These are phyloP conservation scores for Mycteria americana DNA, from an alignment of 2,797 vertebrate species.

Conservation along the genomic window DNA sequence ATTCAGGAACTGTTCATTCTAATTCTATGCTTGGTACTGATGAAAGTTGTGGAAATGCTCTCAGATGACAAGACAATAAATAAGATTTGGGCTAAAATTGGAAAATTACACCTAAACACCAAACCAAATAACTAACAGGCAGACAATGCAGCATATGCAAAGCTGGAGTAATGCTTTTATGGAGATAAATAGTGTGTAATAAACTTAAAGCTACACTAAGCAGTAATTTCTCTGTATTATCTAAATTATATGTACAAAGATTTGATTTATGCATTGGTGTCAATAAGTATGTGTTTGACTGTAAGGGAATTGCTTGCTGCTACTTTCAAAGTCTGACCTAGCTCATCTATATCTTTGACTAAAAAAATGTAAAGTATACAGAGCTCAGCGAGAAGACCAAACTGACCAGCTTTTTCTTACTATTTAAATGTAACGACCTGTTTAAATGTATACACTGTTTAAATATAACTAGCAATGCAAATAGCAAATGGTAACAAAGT, in stretches of 20 bases:
- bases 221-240: background rate
- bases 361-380: background rate
- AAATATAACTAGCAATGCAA: background rate
- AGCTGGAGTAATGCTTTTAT: background rate
- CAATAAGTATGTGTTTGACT: background rate
- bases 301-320: background rate
- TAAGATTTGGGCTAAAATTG: background rate
- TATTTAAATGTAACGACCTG: background rate
- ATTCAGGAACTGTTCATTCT: background rate
- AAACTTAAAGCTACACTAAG: background rate
- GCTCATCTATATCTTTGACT: background rate
- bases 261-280: background rate
- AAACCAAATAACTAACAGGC: background rate
- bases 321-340: background rate
- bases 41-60: background rate
- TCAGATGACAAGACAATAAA: background rate
- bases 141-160: background rate
- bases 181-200: background rate
- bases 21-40: background rate
- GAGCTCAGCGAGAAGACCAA: background rate
- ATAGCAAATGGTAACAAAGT: background rate
- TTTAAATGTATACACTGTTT: background rate
- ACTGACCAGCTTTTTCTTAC: background rate
- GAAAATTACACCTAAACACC: background rate
- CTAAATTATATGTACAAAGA: background rate